Conservation (phyloP, 1,140 invertebrate genomes). For the Brachionus asplanchnoidis region DNA sequence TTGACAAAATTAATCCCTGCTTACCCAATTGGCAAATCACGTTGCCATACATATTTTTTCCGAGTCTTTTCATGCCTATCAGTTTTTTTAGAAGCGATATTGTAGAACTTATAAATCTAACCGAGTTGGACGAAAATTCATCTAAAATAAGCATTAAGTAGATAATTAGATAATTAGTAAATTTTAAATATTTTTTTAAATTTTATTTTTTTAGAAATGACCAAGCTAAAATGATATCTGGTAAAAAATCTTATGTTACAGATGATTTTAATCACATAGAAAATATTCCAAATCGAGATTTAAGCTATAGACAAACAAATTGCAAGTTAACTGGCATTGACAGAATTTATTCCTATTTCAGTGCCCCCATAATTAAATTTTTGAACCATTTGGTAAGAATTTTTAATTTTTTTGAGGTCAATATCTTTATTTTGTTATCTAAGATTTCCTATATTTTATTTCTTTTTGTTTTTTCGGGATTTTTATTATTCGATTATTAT, state of each 20-base stretch:
- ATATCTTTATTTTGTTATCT: not conserved
- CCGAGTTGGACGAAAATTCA: conserved; percentile 34
- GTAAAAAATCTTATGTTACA: not conserved
- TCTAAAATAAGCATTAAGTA: conserved; percentile 35
- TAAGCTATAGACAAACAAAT: conserved; percentile 34
- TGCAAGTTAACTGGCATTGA: not conserved
- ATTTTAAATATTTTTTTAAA: not conserved
- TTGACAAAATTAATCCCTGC: conserved; percentile 36
- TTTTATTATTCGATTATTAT: conserved; percentile 37
- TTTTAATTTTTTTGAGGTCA: not conserved
- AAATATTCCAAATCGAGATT: conserved; percentile 24
- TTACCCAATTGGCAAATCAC: conserved; percentile 32
- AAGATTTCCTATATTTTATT: conserved; percentile 30
- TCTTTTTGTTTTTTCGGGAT: conserved; percentile 28
- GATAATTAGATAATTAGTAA: too few relatives aligned
- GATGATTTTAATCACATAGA: conserved; percentile 13
- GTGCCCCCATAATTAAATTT: conserved; percentile 38
- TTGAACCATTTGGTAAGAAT: conserved; percentile 34
- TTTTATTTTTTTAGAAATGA: conserved; percentile 1
- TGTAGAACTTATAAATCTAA: conserved; percentile 34
- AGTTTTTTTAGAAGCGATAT: conserved; percentile 39
- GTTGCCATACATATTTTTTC: conserved; percentile 29
- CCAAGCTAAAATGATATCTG: not conserved
- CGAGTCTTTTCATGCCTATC: conserved; percentile 21
- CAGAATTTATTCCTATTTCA: conserved; percentile 35